Percentiles rank a stretch among this genome's conserved stretches.
These are phyloP conservation scores for Myotis planiceps DNA, from an alignment of 2,797 vertebrate species.

Conservation along the genomic window DNA sequence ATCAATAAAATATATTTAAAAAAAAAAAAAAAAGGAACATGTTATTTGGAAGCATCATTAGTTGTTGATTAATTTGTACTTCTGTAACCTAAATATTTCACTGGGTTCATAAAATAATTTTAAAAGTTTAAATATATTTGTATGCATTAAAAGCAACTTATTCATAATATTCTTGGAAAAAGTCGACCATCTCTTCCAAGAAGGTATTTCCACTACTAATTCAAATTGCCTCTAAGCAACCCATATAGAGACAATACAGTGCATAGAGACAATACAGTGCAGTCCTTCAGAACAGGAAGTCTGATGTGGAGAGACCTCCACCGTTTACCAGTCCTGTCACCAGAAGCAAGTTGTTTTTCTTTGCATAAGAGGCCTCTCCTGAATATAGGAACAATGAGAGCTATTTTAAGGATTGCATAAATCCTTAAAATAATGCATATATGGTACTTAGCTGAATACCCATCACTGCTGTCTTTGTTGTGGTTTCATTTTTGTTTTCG, in stretches of 20 bases:
- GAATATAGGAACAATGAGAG: background rate
- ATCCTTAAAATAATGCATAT: background rate
- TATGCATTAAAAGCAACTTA: conserved; percentile 15
- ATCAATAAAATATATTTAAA: no score
- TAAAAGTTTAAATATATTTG: background rate
- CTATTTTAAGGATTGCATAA: background rate
- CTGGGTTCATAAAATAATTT: conserved; percentile 28
- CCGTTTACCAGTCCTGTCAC: background rate
- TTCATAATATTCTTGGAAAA: conserved; percentile 16
- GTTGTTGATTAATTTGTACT: conserved; percentile 3
- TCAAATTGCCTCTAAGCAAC: background rate
- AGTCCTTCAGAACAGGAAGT: background rate
- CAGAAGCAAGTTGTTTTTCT: conserved; percentile 35
- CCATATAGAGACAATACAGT: background rate
- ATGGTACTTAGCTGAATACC: background rate
- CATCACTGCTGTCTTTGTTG: background rate
- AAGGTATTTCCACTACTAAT: conserved; percentile 31
- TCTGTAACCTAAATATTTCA: conserved; percentile 17
- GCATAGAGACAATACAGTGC: no score
- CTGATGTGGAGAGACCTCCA: background rate
- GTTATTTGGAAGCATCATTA: background rate
- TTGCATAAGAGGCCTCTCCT: background rate
- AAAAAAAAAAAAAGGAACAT: conserved; percentile 24
- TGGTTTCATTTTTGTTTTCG: background rate
- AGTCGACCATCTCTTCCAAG: conserved; percentile 16